Evolutionary conservation across 2,888 invertebrate genomes (phyloP).

Genomic region (Acanthopleura granulata): DNA sequence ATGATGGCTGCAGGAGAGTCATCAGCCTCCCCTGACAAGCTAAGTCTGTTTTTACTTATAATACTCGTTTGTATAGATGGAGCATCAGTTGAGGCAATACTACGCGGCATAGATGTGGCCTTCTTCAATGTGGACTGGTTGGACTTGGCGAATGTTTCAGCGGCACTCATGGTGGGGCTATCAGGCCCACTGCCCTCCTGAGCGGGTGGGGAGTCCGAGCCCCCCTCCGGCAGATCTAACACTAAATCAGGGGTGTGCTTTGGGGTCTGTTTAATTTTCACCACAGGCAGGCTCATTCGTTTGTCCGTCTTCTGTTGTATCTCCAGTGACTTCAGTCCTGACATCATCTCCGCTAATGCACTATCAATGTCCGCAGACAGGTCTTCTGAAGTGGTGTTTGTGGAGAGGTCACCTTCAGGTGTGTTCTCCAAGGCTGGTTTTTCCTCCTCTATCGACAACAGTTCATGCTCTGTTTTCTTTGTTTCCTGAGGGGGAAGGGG

Average conservation of each 20-base stretch:
- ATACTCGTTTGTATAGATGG: slow-evolving; percentile 14
- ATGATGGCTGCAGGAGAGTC: slow-evolving; percentile 24
- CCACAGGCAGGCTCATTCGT: slow-evolving; percentile 55
- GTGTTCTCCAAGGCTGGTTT: slow-evolving; percentile 20
- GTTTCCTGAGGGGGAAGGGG: not conserved
- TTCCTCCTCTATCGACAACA: slow-evolving; percentile 25
- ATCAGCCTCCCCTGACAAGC: slow-evolving; percentile 61
- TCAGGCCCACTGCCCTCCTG: slow-evolving; percentile 56
- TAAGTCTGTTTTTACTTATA: slow-evolving; percentile 14
- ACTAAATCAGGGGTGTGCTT: slow-evolving; percentile 68
- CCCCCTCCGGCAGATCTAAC: slow-evolving; percentile 63
- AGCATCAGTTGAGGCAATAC: slow-evolving; percentile 27
- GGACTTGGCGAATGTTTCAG: slow-evolving; percentile 83
- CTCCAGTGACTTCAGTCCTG: slow-evolving; percentile 65
- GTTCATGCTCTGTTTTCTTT: slow-evolving; percentile 24
- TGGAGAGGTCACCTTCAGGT: slow-evolving; percentile 20
- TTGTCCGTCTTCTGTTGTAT: slow-evolving; percentile 62
- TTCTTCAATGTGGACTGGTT: slow-evolving; percentile 85
- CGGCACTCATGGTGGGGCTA: slow-evolving; percentile 73
- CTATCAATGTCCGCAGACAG: slow-evolving; percentile 63
- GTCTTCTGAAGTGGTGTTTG: slow-evolving; percentile 49
- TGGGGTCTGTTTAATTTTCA: slow-evolving; percentile 53
- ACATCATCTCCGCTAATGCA: slow-evolving; percentile 69
- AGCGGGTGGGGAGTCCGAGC: slow-evolving; percentile 52
- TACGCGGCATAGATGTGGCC: slow-evolving; percentile 55